Conservation (phyloP, 2,113 vertebrate genomes). For the Anarrhichthys ocellatus region DNA sequence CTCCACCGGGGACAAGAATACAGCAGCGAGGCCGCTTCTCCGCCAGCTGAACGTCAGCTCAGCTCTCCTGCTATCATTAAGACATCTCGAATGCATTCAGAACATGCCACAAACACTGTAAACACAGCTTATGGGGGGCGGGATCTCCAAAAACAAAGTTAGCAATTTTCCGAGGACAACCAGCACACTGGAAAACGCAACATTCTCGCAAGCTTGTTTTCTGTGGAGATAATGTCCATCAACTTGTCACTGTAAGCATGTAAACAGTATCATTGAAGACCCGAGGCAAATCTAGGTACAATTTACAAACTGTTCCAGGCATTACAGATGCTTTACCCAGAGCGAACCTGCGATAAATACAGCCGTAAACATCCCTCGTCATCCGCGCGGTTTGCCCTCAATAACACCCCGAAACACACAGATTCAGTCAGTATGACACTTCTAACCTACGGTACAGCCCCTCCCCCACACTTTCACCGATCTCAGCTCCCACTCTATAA, state of each 20-base stretch:
- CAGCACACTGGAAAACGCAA: constrained; percentile 31
- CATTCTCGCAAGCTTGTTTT: constrained; percentile 21
- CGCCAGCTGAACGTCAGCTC: not conserved
- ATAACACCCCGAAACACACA: constrained; percentile 16
- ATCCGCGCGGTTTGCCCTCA: constrained; percentile 34
- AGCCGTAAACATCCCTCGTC: not conserved
- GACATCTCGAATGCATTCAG: constrained; percentile 8
- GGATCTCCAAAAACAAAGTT: constrained; percentile 40
- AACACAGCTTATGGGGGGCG: constrained; percentile 10
- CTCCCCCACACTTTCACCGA: constrained; percentile 47
- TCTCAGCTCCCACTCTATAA: constrained; percentile 68
- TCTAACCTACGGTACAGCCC: constrained; percentile 26
- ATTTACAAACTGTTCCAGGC: constrained; percentile 6
- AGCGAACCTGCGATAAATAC: not conserved
- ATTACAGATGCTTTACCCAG: not conserved
- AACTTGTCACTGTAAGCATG: constrained; percentile 14
- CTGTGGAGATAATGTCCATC: constrained; percentile 11
- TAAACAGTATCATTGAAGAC: constrained; percentile 16
- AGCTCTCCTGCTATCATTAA: constrained; percentile 25
- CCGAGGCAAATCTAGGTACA: not conserved
- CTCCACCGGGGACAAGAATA: constrained; percentile 14
- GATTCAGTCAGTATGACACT: constrained; percentile 28
- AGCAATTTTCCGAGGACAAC: constrained; percentile 10
- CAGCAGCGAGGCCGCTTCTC: constrained; percentile 8
- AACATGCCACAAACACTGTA: constrained; percentile 1